Percentiles rank a stretch among this genome's conserved stretches.
phyloP scores from a whole-genome alignment of 2,888 invertebrate genomes.

The Cryptocephalus moraei region DNA sequence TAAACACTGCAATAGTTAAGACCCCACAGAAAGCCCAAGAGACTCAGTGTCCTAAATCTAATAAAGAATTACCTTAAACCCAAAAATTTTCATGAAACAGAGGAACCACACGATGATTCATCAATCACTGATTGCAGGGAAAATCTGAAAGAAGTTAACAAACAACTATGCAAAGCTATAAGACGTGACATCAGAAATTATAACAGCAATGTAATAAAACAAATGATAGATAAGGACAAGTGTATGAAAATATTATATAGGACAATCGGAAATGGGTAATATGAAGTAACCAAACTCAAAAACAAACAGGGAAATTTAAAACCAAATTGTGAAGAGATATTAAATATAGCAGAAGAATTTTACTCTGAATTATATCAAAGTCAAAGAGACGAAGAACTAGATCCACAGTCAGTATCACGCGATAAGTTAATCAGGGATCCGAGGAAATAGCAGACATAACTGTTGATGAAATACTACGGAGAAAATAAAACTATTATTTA shows the following conservation, averaged over 20 bases:
- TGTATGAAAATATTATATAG: neutral
- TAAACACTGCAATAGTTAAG: neutral
- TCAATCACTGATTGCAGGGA: neutral
- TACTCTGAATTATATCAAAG: neutral
- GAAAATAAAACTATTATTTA: neutral
- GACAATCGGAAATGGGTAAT: neutral
- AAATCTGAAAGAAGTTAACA: neutral
- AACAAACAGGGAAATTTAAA: constrained; percentile 1
- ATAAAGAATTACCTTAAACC: neutral
- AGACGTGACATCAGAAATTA: neutral
- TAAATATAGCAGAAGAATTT: neutral
- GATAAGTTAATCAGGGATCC: neutral
- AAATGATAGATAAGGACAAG: neutral
- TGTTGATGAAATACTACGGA: neutral
- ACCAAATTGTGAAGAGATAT: neutral
- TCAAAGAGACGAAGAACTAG: neutral
- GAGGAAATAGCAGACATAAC: neutral
- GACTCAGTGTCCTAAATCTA: neutral
- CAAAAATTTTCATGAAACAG: neutral
- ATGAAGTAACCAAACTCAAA: constrained; percentile 1
- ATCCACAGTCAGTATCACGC: neutral
- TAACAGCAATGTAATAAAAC: neutral
- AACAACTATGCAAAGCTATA: neutral
- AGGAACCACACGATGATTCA: neutral
- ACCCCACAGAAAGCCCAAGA: neutral